These are phyloP conservation scores for Microtus montanus DNA, from an alignment of 2,113 vertebrate species.

Conservation along the genomic window DNA sequence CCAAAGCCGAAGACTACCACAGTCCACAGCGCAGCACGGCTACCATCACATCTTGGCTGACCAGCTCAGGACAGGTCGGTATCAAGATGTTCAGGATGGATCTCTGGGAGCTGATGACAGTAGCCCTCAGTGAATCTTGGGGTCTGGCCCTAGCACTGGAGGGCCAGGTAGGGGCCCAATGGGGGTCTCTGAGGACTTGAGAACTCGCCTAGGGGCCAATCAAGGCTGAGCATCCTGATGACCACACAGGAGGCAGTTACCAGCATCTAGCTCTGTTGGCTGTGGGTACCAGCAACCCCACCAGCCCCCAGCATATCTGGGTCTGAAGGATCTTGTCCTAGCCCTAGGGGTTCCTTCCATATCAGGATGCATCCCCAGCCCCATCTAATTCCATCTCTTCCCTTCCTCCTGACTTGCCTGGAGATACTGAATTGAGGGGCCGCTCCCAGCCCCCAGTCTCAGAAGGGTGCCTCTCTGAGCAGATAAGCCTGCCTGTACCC, in stretches of 20 bases:
- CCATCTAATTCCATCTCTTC: no score
- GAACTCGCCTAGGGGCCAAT: not conserved
- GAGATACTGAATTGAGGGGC: not conserved
- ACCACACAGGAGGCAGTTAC: not conserved
- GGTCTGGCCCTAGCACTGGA: not conserved
- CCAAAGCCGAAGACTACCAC: not conserved
- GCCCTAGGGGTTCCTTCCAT: not conserved
- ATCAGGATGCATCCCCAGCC: not conserved
- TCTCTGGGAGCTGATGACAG: not conserved
- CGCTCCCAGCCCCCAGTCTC: not conserved
- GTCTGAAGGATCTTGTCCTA: not conserved
- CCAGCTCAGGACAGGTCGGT: constrained; percentile 59
- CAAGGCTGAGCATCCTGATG: not conserved
- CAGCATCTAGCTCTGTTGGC: not conserved
- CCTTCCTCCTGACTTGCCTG: not conserved
- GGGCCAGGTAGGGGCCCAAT: not conserved
- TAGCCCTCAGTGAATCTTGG: not conserved
- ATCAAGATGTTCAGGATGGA: not conserved
- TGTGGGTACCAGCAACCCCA: not conserved
- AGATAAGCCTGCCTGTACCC: not conserved
- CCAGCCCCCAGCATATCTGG: not conserved
- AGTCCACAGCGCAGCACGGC: not conserved
- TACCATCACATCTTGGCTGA: not conserved
- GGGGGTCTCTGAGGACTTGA: not conserved
- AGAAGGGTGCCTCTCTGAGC: not conserved